Evolutionary conservation across 2,888 invertebrate genomes (phyloP).

Genomic region (Saturnia pavonia): DNA sequence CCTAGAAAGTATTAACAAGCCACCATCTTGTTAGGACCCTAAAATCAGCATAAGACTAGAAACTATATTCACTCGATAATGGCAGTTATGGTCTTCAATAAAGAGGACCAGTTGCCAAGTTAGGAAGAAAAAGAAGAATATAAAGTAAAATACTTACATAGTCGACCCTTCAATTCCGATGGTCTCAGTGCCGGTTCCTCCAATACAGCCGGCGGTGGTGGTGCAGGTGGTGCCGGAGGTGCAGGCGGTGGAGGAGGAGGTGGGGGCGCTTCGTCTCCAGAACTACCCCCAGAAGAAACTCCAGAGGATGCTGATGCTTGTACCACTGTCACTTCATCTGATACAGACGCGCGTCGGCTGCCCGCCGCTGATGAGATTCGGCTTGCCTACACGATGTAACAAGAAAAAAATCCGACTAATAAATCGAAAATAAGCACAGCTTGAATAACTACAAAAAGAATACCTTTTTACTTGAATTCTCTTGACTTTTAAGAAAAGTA

Average conservation of each 20-base stretch:
- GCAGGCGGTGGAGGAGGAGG: conserved; percentile 87
- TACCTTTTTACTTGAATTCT: neutral
- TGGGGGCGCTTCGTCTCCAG: conserved; percentile 82
- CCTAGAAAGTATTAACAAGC: too few species aligned
- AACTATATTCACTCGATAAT: too few species aligned
- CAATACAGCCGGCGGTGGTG: conserved; percentile 77
- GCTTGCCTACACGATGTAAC: conserved; percentile 54
- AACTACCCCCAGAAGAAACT: conserved; percentile 70
- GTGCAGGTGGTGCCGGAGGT: conserved; percentile 74
- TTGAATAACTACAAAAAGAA: neutral
- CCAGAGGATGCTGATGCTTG: conserved; percentile 69
- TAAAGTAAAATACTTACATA: conserved; percentile 52
- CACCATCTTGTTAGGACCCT: too few species aligned
- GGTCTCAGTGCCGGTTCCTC: conserved; percentile 85
- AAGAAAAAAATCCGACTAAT: neutral
- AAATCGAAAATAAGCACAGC: neutral
- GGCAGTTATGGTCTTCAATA: too few species aligned
- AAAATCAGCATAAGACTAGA: too few species aligned
- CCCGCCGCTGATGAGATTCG: conserved; percentile 74
- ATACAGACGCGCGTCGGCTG: conserved; percentile 68
- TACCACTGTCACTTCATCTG: conserved; percentile 59
- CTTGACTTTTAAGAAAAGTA: neutral
- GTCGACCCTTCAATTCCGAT: conserved; percentile 80
- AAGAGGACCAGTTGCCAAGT: too few species aligned
- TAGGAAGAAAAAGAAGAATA: too few species aligned